These are phyloP conservation scores for Lathamus discolor DNA, from an alignment of 2,113 vertebrate genomes.

Conservation along the genomic window DNA sequence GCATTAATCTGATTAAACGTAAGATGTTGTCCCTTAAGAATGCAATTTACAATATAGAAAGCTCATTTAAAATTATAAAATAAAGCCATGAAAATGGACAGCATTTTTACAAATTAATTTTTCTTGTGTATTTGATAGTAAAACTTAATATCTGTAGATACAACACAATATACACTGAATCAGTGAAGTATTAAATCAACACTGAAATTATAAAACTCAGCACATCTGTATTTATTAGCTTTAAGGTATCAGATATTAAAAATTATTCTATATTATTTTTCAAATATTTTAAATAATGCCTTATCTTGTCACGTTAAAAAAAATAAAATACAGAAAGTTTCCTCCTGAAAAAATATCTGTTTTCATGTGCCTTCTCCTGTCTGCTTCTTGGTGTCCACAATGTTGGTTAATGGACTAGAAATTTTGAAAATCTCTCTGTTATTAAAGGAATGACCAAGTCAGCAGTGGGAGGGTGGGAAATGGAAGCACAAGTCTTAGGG, in stretches of 20 bases:
- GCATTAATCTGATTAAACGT: conserved; percentile 18
- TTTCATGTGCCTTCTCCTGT: not conserved
- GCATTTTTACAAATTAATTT: not conserved
- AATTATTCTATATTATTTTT: not conserved
- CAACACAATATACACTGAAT: not conserved
- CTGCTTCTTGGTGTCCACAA: not conserved
- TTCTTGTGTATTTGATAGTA: not conserved
- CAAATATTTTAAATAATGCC: not conserved
- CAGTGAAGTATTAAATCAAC: not conserved
- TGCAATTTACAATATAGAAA: not conserved
- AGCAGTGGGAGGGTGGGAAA: not conserved
- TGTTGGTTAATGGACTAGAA: conserved; percentile 40
- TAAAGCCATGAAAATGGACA: not conserved
- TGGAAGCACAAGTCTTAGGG: not conserved
- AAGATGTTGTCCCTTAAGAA: not conserved
- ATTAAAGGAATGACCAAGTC: conserved; percentile 6
- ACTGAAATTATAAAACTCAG: not conserved
- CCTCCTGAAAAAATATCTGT: not conserved
- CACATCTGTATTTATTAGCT: not conserved
- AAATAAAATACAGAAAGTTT: not conserved
- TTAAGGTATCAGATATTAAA: not conserved
- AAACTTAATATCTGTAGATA: not conserved
- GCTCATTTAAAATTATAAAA: not conserved
- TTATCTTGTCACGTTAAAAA: not conserved
- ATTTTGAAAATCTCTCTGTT: not conserved